Conservation (phyloP, 2,113 vertebrate species). For the Myanophis thanlyinensis region DNA sequence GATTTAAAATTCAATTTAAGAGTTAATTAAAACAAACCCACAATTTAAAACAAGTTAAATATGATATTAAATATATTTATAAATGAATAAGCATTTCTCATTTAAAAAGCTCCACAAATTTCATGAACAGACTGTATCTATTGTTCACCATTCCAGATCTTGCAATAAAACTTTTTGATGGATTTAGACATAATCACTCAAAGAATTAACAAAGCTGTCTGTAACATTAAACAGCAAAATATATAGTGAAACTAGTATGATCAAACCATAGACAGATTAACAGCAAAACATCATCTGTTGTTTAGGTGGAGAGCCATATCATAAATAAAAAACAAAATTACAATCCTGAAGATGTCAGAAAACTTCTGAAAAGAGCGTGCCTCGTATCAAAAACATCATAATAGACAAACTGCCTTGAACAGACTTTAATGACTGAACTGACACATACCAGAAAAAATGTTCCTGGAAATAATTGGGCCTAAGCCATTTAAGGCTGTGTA, state of each 20-base stretch:
- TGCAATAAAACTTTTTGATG: background rate
- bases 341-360: background rate
- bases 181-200: background rate
- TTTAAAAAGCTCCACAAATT: background rate
- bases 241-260: background rate
- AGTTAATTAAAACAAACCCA: too few relatives aligned
- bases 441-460: background rate
- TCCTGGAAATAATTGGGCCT: background rate
- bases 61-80: too few relatives aligned
- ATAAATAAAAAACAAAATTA: background rate
- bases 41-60: too few relatives aligned
- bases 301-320: background rate
- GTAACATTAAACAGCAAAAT: background rate
- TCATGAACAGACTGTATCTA: background rate
- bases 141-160: background rate
- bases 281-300: background rate
- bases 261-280: background rate
- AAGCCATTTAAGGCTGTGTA: background rate
- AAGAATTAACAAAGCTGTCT: background rate
- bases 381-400: background rate
- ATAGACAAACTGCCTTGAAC: background rate
- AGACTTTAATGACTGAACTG: background rate
- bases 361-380: background rate
- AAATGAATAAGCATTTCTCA: background rate
- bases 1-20: too few relatives aligned